phyloP scores from a whole-genome alignment of 2,888 invertebrate genomes.

The Brachyptera putata region DNA sequence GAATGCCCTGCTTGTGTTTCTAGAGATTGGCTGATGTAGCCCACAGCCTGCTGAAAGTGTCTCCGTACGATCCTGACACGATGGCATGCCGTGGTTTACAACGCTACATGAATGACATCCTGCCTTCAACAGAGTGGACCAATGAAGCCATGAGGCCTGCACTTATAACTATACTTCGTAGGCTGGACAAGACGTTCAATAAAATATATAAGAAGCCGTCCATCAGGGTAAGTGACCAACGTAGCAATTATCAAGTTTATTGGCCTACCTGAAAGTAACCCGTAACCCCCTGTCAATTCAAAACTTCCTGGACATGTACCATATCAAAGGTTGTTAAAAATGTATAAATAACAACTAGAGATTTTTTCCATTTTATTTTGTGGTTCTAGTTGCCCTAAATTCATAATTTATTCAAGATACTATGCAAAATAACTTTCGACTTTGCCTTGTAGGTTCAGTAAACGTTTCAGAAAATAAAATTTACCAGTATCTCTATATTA shows the following conservation, averaged over 20 bases:
- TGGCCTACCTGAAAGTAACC: no score
- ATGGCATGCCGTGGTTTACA: slow-evolving; percentile 94
- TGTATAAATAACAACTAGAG: no score
- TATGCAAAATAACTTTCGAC: no score
- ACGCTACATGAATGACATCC: slow-evolving; percentile 84
- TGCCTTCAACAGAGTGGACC: slow-evolving; percentile 95
- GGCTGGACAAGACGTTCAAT: slow-evolving; percentile 93
- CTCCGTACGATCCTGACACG: slow-evolving; percentile 95
- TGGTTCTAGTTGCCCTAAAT: no score
- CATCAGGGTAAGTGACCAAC: slow-evolving; percentile 60
- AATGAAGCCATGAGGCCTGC: slow-evolving; percentile 89
- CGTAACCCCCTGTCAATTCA: no score
- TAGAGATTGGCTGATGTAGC: slow-evolving; percentile 95
- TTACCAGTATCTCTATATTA: no score
- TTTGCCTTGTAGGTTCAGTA: no score
- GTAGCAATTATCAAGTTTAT: background rate
- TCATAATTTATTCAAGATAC: no score
- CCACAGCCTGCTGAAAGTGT: slow-evolving; percentile 92
- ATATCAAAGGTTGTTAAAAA: no score
- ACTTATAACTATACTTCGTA: slow-evolving; percentile 81
- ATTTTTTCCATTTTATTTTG: no score
- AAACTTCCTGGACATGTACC: no score
- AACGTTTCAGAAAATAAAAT: no score
- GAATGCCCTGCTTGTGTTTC: slow-evolving; percentile 34
- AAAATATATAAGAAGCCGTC: slow-evolving; percentile 97